Evolutionary conservation across 92 coral and sea anemone species (phyloP).

Genomic region (Plumapathes pennacea): DNA sequence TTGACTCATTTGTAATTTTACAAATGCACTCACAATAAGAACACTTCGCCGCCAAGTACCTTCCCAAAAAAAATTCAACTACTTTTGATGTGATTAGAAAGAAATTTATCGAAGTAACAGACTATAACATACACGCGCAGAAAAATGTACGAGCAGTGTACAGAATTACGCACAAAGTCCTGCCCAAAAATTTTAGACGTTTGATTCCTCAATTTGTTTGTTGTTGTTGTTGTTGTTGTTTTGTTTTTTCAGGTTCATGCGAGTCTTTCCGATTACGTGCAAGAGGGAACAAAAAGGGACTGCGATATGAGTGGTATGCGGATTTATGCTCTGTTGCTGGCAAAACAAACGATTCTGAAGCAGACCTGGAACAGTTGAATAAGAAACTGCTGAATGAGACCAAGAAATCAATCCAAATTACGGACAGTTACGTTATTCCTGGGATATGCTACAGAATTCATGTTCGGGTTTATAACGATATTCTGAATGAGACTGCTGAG

Average conservation of each 20-base stretch:
- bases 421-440: neutral
- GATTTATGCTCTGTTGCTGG: neutral
- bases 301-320: neutral
- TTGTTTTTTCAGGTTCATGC: conserved; percentile 2
- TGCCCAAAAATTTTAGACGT: too few relatives aligned
- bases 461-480: neutral
- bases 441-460: neutral
- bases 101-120: too few relatives aligned
- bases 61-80: too few relatives aligned
- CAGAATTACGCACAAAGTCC: too few relatives aligned
- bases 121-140: too few relatives aligned
- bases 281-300: neutral
- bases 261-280: neutral
- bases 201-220: too few relatives aligned
- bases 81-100: too few relatives aligned
- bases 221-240: too few relatives aligned
- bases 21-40: too few relatives aligned
- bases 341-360: neutral
- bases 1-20: too few relatives aligned
- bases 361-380: conserved; percentile 4
- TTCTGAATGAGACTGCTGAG: neutral
- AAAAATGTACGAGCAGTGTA: too few relatives aligned
- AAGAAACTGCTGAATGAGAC: neutral
- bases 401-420: neutral
- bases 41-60: too few relatives aligned